Evolutionary conservation across 2,113 vertebrate genomes (phyloP).

Genomic region (Platysternon megacephalum): DNA sequence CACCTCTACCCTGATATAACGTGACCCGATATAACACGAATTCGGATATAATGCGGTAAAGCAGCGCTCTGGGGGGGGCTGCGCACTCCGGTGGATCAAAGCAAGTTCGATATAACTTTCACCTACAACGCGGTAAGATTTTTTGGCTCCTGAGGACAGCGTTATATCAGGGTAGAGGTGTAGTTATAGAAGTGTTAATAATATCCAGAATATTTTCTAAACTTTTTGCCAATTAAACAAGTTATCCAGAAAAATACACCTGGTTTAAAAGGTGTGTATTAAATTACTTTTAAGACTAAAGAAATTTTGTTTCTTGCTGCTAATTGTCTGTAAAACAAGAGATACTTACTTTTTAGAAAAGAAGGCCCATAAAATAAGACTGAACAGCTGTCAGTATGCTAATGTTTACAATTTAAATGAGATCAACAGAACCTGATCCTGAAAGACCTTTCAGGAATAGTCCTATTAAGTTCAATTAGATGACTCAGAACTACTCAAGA

Average conservation of each 20-base stretch:
- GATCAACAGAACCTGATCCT: background rate
- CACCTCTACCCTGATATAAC: too few relatives aligned
- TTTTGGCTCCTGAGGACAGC: too few relatives aligned
- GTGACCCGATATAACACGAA: too few relatives aligned
- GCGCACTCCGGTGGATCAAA: too few relatives aligned
- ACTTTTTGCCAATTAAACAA: constrained; percentile 6
- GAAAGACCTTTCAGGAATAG: background rate
- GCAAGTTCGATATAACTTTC: too few relatives aligned
- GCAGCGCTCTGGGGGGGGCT: too few relatives aligned
- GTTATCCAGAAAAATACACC: background rate
- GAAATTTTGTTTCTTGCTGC: background rate
- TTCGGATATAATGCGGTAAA: too few relatives aligned
- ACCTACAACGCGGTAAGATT: too few relatives aligned
- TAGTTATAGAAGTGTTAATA: background rate
- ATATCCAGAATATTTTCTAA: background rate
- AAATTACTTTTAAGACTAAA: constrained; percentile 16
- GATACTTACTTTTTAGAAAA: background rate
- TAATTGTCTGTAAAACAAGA: background rate
- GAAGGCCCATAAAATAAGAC: background rate
- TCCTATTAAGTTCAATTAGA: background rate
- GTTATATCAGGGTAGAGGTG: too few relatives aligned
- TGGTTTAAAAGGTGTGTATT: background rate
- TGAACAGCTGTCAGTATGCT: background rate
- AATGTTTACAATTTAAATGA: background rate
- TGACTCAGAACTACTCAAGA: background rate